Conservation (phyloP, 2,888 invertebrate genomes). For the Dermolepida albohirtum region DNA sequence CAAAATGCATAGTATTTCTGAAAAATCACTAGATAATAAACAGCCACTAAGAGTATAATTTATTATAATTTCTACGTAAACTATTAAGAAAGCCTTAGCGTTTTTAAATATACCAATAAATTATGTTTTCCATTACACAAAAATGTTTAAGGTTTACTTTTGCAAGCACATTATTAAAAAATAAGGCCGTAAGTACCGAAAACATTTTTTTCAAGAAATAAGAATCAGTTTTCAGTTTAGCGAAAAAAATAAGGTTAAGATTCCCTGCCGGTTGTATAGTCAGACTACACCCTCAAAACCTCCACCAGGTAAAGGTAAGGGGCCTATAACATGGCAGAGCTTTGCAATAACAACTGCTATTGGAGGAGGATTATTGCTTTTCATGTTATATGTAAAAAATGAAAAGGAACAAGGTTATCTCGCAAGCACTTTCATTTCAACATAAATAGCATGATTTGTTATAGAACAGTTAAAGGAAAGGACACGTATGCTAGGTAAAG, state of each 20-base stretch:
- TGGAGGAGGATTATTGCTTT: constrained; percentile 75
- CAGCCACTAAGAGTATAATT: no score
- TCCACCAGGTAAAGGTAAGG: constrained; percentile 62
- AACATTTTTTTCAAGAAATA: not conserved
- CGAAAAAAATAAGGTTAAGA: not conserved
- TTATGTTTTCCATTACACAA: constrained; percentile 18
- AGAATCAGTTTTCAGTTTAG: not conserved
- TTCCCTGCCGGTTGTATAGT: not conserved
- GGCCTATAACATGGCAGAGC: constrained; percentile 87
- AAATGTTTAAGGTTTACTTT: not conserved
- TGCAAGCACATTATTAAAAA: constrained; percentile 13
- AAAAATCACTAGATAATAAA: no score
- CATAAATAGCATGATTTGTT: constrained; percentile 40
- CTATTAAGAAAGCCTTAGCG: no score
- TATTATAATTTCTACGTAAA: no score
- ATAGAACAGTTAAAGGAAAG: constrained; percentile 73
- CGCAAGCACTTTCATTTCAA: constrained; percentile 4
- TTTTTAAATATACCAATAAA: not conserved
- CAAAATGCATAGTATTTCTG: no score
- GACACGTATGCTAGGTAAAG: constrained; percentile 87
- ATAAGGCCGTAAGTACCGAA: not conserved
- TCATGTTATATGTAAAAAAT: constrained; percentile 82
- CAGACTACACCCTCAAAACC: constrained; percentile 23
- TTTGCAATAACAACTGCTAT: constrained; percentile 74
- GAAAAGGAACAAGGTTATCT: constrained; percentile 79